phyloP scores from a whole-genome alignment of 2,113 vertebrate genomes.

The Henicopernis longicauda region DNA sequence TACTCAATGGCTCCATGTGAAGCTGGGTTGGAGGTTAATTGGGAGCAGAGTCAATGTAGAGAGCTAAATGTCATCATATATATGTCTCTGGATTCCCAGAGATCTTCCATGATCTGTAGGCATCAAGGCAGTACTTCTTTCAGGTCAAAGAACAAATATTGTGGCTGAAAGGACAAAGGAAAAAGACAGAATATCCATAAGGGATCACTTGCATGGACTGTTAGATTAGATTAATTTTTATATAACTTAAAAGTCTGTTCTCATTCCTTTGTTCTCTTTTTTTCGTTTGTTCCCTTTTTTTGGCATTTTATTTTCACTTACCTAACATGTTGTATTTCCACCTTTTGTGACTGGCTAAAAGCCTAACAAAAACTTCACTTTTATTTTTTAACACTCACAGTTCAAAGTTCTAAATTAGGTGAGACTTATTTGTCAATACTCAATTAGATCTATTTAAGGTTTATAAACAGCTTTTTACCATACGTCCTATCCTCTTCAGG shows the following conservation, averaged over 20 bases:
- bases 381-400: background rate
- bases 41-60: background rate
- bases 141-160: background rate
- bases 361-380: background rate
- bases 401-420: background rate
- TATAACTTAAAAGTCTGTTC: background rate
- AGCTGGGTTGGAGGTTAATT: background rate
- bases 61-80: background rate
- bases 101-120: background rate
- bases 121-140: background rate
- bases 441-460: background rate
- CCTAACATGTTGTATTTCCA: background rate
- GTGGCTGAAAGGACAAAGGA: background rate
- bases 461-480: background rate
- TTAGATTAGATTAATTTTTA: background rate
- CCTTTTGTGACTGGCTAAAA: background rate
- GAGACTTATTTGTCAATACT: background rate
- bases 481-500: fast-evolving
- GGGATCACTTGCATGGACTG: fast-evolving
- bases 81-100: background rate
- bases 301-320: background rate
- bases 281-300: no score
- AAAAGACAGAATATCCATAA: background rate
- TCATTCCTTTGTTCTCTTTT: background rate
- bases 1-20: background rate